These are phyloP conservation scores for Pica pica DNA, from an alignment of 2,113 vertebrate genomes.

Conservation along the genomic window DNA sequence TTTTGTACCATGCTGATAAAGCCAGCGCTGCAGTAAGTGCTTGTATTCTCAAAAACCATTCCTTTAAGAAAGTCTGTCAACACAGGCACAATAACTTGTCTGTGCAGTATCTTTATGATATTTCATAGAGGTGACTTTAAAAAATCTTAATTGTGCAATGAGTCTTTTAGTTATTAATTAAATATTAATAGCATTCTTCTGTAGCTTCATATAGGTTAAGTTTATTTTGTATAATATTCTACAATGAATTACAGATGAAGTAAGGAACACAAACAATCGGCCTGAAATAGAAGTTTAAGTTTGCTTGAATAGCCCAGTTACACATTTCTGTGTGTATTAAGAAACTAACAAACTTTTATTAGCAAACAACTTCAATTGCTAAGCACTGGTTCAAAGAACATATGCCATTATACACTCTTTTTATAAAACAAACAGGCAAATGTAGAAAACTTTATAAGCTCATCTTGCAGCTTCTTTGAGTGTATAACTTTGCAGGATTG, in stretches of 20 bases:
- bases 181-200: background rate
- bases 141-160: background rate
- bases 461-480: slow-evolving; percentile 1
- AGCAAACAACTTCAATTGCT: background rate
- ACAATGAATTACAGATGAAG: background rate
- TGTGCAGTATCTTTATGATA: background rate
- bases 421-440: background rate
- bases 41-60: background rate
- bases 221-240: background rate
- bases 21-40: background rate
- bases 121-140: background rate
- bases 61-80: background rate
- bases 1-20: background rate
- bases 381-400: slow-evolving; percentile 8
- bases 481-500: background rate
- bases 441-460: slow-evolving; percentile 8
- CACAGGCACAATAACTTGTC: background rate
- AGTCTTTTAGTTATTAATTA: background rate
- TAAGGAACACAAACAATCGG: background rate
- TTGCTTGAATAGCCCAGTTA: background rate
- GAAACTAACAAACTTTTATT: slow-evolving; percentile 24
- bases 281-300: background rate
- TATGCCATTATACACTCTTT: background rate
- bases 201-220: background rate
- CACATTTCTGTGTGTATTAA: background rate